Evolutionary conservation across 2,888 invertebrate genomes (phyloP), one percentile per base, ranked within the genome.

Genomic region (Portevinia maculata): DNA sequence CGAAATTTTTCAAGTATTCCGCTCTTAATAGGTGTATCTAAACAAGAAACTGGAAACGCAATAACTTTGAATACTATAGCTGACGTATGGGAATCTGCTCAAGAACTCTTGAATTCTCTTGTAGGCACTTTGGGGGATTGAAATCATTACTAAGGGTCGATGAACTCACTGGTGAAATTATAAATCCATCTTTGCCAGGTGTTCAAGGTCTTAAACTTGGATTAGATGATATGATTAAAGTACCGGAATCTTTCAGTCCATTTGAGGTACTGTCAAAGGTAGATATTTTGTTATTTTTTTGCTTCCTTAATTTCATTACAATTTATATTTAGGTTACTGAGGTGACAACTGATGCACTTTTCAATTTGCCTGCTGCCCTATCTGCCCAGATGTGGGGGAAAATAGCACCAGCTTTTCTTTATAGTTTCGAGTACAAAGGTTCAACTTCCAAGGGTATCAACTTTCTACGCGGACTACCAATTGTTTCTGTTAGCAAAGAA

Each of bases 341-440:
- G 59, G 86, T 89, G 9, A 90, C 90, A 92, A 95, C 93, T 21
- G 96, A 96, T 87, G 95, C 95, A 0, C 88, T 96, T 15, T 96
- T 95, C 87, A 96, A 95, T 87, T 92, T 94, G 60, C 96, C 96
- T 1, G 95, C 95, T 0, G 94, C 94, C 87, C 90, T 95, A 55
- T 94, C 94, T 4, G 94, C 94, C 0, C 91, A 93, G 83, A 91
- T 93, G n/a, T 96, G 96, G 96, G 93, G 93, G 76, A 89, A 91
- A 52, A 90, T 91, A 0, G 93, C 93, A 0, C 92, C 94, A 0
- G 93, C 95, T 0, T 95, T 92, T 87, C 91, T 96, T 62, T 96
- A 96, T 88, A 94, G 94, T 87, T 96, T 96, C 87, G 95, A 96
- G 85, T 94, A 95, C 85, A 90, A 91, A 7, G 94, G 94, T 1